Conservation (phyloP, 2,888 invertebrate genomes). For the Sphaerophoria taeniata region DNA sequence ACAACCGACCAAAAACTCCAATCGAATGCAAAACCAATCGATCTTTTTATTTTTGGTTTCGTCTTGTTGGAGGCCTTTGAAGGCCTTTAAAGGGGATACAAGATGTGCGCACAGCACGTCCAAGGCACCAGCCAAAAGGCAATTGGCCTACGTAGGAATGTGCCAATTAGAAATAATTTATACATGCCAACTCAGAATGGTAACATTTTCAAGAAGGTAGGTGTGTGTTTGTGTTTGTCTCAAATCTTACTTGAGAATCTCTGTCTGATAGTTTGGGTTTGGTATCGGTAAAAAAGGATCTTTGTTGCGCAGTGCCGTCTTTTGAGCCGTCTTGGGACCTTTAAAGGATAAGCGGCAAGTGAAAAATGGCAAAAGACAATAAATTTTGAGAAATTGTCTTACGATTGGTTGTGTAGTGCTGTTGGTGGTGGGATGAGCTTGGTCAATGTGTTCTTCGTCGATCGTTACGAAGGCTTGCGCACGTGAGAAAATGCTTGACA, state of each 20-base stretch:
- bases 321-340: conserved; percentile 19
- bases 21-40: conserved; percentile 73
- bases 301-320: conserved; percentile 13
- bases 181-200: conserved; percentile 74
- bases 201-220: conserved; percentile 33
- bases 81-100: conserved; percentile 20
- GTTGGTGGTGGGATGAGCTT: background rate
- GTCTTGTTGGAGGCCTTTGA: background rate
- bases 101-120: conserved; percentile 55
- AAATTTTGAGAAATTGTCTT: conserved; percentile 71
- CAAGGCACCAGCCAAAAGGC: conserved; percentile 72
- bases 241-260: conserved; percentile 20
- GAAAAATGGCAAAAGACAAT: conserved; percentile 59
- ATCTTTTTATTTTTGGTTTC: conserved; percentile 49
- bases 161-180: conserved; percentile 78
- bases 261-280: conserved; percentile 17
- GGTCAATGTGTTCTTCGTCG: background rate
- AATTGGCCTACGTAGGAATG: conserved; percentile 76
- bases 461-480: background rate
- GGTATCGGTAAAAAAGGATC: conserved; percentile 53
- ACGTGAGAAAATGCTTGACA: conserved; percentile 19
- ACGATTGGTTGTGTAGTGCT: conserved; percentile 45
- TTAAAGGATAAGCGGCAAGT: conserved; percentile 56
- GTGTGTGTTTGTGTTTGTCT: background rate
- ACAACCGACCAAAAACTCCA: background rate